Base-by-base conservation (phyloP, 2,888 invertebrate genomes). In the Ennomos fuscantarius region DNA sequence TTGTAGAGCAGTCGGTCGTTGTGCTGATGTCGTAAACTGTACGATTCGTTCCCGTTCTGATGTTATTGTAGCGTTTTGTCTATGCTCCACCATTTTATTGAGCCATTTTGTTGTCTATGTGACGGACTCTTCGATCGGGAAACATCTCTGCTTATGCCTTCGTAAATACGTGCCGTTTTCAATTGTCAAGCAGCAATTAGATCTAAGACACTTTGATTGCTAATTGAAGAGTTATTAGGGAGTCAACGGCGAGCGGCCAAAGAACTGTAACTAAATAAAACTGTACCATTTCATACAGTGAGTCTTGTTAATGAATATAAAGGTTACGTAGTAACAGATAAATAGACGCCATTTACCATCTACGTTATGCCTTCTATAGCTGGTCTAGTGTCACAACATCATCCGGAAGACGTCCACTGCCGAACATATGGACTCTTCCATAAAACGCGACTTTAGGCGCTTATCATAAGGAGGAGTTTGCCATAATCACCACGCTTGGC, bases 11-110 rank as follows among this genome's bases (percentile, higher is more conserved):
- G 76, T 89, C 88, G 90, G 85, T 86, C 89, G 89, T 86, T 86
- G 89, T 81, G 86, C 84, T 87, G 85, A 82, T 85, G 89, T 92
- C 91, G 91, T 91, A 91, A 91, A 91, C 89, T 89, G 84, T 40
- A 86, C 86, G 85, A 90, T 92, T 88, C 87, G 90, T 90, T 90
- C 89, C 86, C 86, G 89, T 90, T 89, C 88, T 88, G 89, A 87
- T 89, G 91, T 91, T 91, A 92, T 91, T 91, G 92, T 91, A 90
- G 86, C 90, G 81, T 91, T 92, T 91, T 91, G 91, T 92, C 92
- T 91, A 90, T 89, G 92, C 87, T 87, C 86, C 72, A 76, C 86
- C 76, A 87, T 87, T 92, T 91, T 91, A 92, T 91, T 88, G 87
- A 76, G 74, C 78, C 84, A 78, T 87, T 92, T 84, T 82, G 89